Evolutionary conservation across 1,140 invertebrate genomes (phyloP), one percentile per base, ranked within the genome.

Genomic region (Saccostrea echinata): DNA sequence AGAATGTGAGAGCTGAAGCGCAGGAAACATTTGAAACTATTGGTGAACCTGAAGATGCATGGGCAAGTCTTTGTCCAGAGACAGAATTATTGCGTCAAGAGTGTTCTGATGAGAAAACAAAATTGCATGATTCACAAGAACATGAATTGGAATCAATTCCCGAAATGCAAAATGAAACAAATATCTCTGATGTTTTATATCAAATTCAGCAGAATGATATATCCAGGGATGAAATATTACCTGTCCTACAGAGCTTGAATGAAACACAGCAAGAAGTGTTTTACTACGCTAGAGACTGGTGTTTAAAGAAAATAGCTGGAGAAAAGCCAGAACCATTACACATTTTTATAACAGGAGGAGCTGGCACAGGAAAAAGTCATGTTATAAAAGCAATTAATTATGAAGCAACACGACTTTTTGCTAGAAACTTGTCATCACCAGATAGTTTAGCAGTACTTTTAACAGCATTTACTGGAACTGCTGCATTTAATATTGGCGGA

Each of bases 351-450:
- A 88, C 87, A 24, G 89, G 35, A 6, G 35, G 35, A 43, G 35
- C 35, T 43, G 35, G 35, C 35, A 43, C 35, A 43, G 35, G 35
- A 43, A 43, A 43, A 43, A 43, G 35, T 43, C 89, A 88, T 84
- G 18, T 90, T 8, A 84, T 90, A 12, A 90, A 90, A 71, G 71
- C 76, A 24, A 80, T 90, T 18, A n/a, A 88, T 80, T 88, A 90
- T 86, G 85, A 90, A 81, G 84, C 85, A 6, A 24, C 76, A 21
- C 71, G 85, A 84, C 57, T 90, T 30, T 61, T 90, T 6, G n/a
- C 76, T 8, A 27, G 52, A 21, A 24, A 64, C 18, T 57, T n/a
- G 18, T n/a, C n/a, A 52, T 80, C 86, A 55, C 84, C 82, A 27
- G 84, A 88, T 27, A 51, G 86, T 84, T 2, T 24, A 18, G 21